Evolutionary conservation across 2,888 invertebrate species (phyloP), one percentile per base, ranked within the genome.

Genomic region (Tetragonisca angustula): DNA sequence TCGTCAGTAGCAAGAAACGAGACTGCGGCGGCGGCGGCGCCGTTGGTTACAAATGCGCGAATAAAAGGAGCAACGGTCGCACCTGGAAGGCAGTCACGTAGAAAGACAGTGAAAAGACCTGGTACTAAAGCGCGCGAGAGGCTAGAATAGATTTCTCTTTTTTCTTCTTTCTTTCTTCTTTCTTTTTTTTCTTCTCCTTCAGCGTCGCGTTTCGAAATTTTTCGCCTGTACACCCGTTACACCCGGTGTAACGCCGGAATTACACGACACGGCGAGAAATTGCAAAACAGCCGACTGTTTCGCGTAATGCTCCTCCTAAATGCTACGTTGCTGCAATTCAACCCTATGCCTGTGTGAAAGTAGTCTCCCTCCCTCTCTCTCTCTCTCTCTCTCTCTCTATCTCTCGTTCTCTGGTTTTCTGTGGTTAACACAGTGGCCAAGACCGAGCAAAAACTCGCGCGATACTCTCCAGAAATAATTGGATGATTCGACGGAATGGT

Each of bases 51-150:
- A 83, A 65, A 76, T 76, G 76, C 64, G 83, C 83, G 86, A 88
- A 87, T 85, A 87, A 89, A 88, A 87, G 89, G 79, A 69, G 79
- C 76, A 82, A 74, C 74, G 78, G 80, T 88, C 84, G 79, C 82
- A 80, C 86, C 89, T 88, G 72, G 61, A 43, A 82, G 75, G 75
- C 90, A 88, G 64, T 74, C 81, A 73, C 79, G 76, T 43, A 77
- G 80, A 84, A 82, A 82, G 80, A 72, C 76, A 73, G 79, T 76
- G 67, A 75, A 43, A 24, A 56, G 32, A n/a, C 6, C 27, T 32
- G 27, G 43, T 11, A 62, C 49, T 64, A 21, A 64, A 64, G 21
- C 56, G 11, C 24, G 43, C 59, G 54, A 62, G 62, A 24, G 70
- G 49, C 61, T 49, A 56, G 69, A 73, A 83, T 64, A n/a, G n/a